These are phyloP conservation scores for Microtus montanus DNA, from an alignment of 2,113 vertebrate genomes.

Conservation along the genomic window DNA sequence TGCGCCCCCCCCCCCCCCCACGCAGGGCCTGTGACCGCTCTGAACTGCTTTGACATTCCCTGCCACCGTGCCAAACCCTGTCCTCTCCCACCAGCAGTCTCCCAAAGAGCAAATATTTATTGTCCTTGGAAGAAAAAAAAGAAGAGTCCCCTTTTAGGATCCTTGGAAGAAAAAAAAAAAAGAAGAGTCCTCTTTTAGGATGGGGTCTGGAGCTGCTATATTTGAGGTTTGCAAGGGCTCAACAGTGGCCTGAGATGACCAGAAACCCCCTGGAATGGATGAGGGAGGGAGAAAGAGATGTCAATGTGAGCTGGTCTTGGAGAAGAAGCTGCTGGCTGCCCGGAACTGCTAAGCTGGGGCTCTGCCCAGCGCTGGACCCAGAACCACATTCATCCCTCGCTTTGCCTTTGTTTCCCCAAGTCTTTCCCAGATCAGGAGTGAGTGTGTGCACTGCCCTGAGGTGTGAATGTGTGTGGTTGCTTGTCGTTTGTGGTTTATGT, in stretches of 20 bases:
- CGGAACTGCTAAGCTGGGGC: neutral
- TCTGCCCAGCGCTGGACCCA: neutral
- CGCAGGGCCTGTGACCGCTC: slow-evolving; percentile 52
- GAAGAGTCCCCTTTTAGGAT: slow-evolving; percentile 71
- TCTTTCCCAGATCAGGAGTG: neutral
- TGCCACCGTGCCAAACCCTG: slow-evolving; percentile 72
- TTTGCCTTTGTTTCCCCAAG: neutral
- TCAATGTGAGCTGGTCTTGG: neutral
- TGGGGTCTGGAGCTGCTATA: slow-evolving; percentile 68
- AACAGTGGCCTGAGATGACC: slow-evolving; percentile 62
- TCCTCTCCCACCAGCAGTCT: slow-evolving; percentile 70
- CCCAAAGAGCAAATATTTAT: slow-evolving; percentile 83
- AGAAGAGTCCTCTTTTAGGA: slow-evolving; percentile 78
- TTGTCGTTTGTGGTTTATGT: neutral
- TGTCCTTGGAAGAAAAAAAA: slow-evolving; percentile 80
- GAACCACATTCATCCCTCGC: neutral
- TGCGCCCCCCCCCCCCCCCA: neutral
- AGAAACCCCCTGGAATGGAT: slow-evolving; percentile 17
- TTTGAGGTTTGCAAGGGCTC: slow-evolving; percentile 53
- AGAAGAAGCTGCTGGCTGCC: neutral
- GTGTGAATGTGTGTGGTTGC: neutral
- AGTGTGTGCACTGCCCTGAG: neutral
- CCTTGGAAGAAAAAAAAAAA: slow-evolving; percentile 76
- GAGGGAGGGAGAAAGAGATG: neutral
- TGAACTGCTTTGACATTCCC: slow-evolving; percentile 67